phyloP scores from a whole-genome alignment of 2,888 invertebrate genomes.

The Phyllotreta striolata region DNA sequence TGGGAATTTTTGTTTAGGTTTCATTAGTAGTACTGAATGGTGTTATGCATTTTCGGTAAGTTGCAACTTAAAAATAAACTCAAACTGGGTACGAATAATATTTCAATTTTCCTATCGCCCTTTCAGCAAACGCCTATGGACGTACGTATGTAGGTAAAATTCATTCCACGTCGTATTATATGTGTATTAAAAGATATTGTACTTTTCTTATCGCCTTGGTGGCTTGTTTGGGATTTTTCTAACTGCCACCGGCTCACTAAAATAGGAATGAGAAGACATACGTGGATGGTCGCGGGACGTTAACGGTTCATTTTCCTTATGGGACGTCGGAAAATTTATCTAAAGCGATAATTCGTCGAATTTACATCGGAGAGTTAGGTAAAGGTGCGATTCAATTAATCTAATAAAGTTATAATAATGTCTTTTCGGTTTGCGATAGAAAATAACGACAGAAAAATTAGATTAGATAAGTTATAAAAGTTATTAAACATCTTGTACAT shows the following conservation, averaged over 20 bases:
- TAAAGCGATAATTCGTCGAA: conserved; percentile 1
- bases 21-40: too few relatives aligned
- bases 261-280: conserved; percentile 22
- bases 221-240: conserved; percentile 28
- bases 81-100: background rate
- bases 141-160: conserved; percentile 32
- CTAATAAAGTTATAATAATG: too few relatives aligned
- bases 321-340: conserved; percentile 6
- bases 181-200: conserved; percentile 37
- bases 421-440: too few relatives aligned
- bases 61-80: background rate
- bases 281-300: too few relatives aligned
- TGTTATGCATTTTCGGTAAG: too few relatives aligned
- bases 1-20: too few relatives aligned
- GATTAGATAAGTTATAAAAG: too few relatives aligned
- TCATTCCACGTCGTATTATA: conserved; percentile 44
- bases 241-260: conserved; percentile 16
- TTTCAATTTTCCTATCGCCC: background rate
- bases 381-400: too few relatives aligned
- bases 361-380: too few relatives aligned
- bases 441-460: too few relatives aligned
- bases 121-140: conserved; percentile 1
- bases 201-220: conserved; percentile 29
- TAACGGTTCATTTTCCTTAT: conserved; percentile 2
- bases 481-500: too few relatives aligned